phyloP scores from a whole-genome alignment of 2,113 vertebrate species.

The Holacanthus passer region DNA sequence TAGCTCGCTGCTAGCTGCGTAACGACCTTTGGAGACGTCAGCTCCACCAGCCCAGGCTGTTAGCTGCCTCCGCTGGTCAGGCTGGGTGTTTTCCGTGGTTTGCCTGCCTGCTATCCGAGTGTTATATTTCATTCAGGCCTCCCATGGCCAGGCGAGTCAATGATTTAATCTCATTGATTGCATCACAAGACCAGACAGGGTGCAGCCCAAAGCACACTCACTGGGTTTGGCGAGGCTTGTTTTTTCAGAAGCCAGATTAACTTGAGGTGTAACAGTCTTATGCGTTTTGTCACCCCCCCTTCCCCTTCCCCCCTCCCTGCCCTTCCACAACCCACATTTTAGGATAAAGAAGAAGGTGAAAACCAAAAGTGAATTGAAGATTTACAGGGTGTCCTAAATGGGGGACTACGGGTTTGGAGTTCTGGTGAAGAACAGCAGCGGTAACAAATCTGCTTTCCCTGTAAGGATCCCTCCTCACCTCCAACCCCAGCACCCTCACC shows the following conservation, averaged over 20 bases:
- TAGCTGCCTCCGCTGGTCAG: constrained; percentile 58
- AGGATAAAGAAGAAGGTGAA: constrained; percentile 78
- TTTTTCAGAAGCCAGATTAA: constrained; percentile 33
- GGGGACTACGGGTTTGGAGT: constrained; percentile 99
- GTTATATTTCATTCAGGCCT: constrained; percentile 75
- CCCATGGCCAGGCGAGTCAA: constrained; percentile 69
- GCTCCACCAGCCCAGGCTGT: constrained; percentile 54
- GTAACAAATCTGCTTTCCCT: constrained; percentile 98
- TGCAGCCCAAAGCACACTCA: constrained; percentile 67
- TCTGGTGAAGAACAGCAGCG: constrained; percentile 98
- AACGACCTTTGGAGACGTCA: constrained; percentile 82
- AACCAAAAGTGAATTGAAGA: constrained; percentile 76
- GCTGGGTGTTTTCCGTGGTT: constrained; percentile 68
- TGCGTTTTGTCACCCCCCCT: constrained; percentile 28
- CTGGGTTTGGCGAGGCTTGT: constrained; percentile 49
- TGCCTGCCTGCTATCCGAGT: constrained; percentile 54
- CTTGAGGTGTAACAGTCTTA: constrained; percentile 44
- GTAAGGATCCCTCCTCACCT: constrained; percentile 98
- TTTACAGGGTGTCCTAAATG: constrained; percentile 91
- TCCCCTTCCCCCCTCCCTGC: background rate
- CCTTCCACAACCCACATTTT: constrained; percentile 28
- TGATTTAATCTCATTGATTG: constrained; percentile 80
- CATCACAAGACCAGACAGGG: constrained; percentile 78
- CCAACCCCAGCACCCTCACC: constrained; percentile 96
- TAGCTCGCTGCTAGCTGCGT: constrained; percentile 80